Percentiles rank a stretch among this genome's conserved stretches.
Evolutionary conservation across 2,113 vertebrate genomes (phyloP).

Genomic region (Crotalus helleri): DNA sequence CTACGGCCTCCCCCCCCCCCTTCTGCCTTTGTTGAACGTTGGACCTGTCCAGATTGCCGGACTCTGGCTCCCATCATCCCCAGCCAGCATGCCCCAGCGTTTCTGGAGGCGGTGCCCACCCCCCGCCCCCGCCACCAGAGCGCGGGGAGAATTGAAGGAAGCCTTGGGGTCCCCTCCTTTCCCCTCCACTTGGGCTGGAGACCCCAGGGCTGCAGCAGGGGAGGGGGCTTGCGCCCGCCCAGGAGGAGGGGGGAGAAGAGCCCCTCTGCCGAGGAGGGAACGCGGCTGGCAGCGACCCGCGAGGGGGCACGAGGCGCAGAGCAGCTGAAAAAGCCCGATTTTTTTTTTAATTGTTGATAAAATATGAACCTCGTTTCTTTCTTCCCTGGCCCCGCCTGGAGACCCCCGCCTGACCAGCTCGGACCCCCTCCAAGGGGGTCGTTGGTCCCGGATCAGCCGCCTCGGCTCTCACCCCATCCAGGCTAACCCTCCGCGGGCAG

Average conservation of each 20-base stretch:
- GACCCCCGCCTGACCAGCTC: not conserved
- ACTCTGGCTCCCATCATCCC: not conserved
- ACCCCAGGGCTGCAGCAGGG: not conserved
- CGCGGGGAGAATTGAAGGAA: not conserved
- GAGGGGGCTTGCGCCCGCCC: not conserved
- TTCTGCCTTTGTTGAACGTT: not conserved
- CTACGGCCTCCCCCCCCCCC: no score
- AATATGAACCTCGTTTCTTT: constrained; percentile 63
- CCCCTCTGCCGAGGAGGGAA: constrained; percentile 18
- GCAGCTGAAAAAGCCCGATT: constrained; percentile 41
- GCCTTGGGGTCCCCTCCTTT: not conserved
- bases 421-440: not conserved
- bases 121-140: not conserved
- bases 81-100: not conserved
- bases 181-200: not conserved
- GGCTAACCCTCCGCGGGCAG: not conserved
- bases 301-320: constrained; percentile 60
- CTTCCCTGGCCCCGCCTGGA: constrained; percentile 51
- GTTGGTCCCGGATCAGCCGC: not conserved
- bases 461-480: not conserved
- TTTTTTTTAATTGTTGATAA: constrained; percentile 71
- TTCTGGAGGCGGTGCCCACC: not conserved
- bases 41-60: not conserved
- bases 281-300: constrained; percentile 49
- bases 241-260: not conserved